These are phyloP conservation scores for Melieria picta DNA, from an alignment of 2,888 invertebrate species.

Conservation along the genomic window DNA sequence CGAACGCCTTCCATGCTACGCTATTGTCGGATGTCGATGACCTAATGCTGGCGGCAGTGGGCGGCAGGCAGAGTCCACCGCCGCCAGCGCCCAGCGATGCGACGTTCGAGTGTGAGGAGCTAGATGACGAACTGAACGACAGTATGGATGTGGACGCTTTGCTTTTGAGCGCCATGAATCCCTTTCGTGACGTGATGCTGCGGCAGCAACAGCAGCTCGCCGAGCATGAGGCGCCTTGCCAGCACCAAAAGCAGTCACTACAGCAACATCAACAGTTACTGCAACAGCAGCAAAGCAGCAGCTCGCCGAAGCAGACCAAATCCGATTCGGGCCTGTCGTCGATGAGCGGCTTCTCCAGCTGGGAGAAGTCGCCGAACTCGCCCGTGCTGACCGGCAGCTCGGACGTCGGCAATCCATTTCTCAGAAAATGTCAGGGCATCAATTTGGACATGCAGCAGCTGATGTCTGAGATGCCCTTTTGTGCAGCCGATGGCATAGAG, in stretches of 20 bases:
- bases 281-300: neutral
- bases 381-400: slow-evolving; percentile 62
- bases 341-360: slow-evolving; percentile 86
- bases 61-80: slow-evolving; percentile 76
- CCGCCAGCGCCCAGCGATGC: slow-evolving; percentile 83
- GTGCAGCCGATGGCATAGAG: too few species aligned
- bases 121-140: slow-evolving; percentile 16
- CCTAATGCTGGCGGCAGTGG: slow-evolving; percentile 18
- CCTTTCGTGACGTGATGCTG: slow-evolving; percentile 52
- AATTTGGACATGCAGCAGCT: slow-evolving; percentile 44
- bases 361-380: slow-evolving; percentile 86
- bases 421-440: slow-evolving; percentile 43
- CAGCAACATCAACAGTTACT: slow-evolving; percentile 31
- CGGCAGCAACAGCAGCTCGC: slow-evolving; percentile 24
- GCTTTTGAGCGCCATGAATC: slow-evolving; percentile 48
- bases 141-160: neutral
- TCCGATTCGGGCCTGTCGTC: slow-evolving; percentile 89
- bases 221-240: slow-evolving; percentile 41
- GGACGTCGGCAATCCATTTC: slow-evolving; percentile 40
- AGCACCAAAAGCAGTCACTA: slow-evolving; percentile 34
- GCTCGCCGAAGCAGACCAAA: slow-evolving; percentile 68
- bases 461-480: neutral
- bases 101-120: slow-evolving; percentile 41
- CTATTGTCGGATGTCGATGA: slow-evolving; percentile 45
- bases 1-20: slow-evolving; percentile 41